These are phyloP conservation scores for Triplophysa yarkandensis DNA, from an alignment of 2,797 vertebrate genomes.

Conservation along the genomic window DNA sequence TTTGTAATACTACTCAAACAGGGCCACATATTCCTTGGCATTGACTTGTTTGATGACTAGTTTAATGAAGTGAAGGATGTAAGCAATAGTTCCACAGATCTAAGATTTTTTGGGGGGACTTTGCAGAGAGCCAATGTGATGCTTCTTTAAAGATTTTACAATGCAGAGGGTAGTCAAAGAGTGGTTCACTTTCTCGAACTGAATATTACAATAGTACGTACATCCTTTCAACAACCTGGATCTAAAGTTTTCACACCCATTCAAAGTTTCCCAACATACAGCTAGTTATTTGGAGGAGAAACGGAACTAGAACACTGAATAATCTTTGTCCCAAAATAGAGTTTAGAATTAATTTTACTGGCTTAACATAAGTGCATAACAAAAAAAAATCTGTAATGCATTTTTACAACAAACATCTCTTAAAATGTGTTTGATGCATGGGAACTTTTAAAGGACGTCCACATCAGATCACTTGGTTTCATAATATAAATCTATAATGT, in stretches of 20 bases:
- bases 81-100: slow-evolving; percentile 24
- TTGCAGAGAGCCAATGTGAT: background rate
- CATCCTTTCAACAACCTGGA: slow-evolving; percentile 36
- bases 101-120: slow-evolving; percentile 11
- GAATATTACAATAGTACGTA: slow-evolving; percentile 43
- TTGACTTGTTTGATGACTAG: slow-evolving; percentile 27
- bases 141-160: slow-evolving; percentile 14
- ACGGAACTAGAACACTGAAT: background rate
- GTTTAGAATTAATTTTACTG: slow-evolving; percentile 14
- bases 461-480: slow-evolving; percentile 29
- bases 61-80: slow-evolving; percentile 14
- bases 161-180: slow-evolving; percentile 29
- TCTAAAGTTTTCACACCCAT: slow-evolving; percentile 35
- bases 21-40: slow-evolving; percentile 49
- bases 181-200: slow-evolving; percentile 27
- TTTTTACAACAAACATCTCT: slow-evolving; percentile 13
- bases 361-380: slow-evolving; percentile 24
- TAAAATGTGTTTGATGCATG: slow-evolving; percentile 31
- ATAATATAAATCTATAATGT: slow-evolving; percentile 38
- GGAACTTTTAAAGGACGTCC: slow-evolving; percentile 28
- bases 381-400: slow-evolving; percentile 27
- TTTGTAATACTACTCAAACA: slow-evolving; percentile 45
- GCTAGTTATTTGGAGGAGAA: background rate
- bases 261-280: slow-evolving; percentile 35
- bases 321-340: slow-evolving; percentile 7